Evolutionary conservation across 2,888 invertebrate genomes (phyloP).

Genomic region (Sepioteuthis lessoniana): DNA sequence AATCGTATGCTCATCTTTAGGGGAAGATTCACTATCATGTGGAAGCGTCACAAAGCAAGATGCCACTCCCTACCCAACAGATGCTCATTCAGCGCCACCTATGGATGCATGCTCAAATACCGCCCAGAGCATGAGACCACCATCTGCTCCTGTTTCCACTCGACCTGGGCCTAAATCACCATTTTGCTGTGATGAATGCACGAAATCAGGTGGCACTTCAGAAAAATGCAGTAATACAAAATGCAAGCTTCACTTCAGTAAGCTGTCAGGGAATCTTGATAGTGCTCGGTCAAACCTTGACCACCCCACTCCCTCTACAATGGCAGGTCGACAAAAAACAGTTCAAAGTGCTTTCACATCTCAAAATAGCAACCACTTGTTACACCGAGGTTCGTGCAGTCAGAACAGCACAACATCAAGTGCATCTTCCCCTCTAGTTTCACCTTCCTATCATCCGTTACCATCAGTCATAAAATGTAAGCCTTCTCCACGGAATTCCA

Average conservation of each 20-base stretch:
- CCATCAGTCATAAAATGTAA: neutral
- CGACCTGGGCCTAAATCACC: neutral
- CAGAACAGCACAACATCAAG: neutral
- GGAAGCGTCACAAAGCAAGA: neutral
- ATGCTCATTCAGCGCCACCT: neutral
- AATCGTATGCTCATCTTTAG: neutral
- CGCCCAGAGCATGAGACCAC: neutral
- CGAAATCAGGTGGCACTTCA: neutral
- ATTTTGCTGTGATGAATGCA: conserved; percentile 35
- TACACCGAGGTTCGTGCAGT: neutral
- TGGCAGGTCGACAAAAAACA: neutral
- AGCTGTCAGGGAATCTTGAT: neutral
- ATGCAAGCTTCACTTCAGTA: neutral
- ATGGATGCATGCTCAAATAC: neutral
- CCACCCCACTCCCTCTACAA: neutral
- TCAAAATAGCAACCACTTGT: neutral
- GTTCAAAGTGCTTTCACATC: neutral
- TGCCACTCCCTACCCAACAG: neutral
- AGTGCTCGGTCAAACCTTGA: neutral
- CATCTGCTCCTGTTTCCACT: neutral
- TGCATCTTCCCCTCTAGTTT: neutral
- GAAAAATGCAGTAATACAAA: neutral
- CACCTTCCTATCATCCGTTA: neutral
- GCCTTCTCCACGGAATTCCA: neutral
- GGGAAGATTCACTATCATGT: neutral